Evolutionary conservation across 37 sponge, comb jelly and placozoan genomes (phyloP).

Genomic region (Aphrocallistes beatrix): DNA sequence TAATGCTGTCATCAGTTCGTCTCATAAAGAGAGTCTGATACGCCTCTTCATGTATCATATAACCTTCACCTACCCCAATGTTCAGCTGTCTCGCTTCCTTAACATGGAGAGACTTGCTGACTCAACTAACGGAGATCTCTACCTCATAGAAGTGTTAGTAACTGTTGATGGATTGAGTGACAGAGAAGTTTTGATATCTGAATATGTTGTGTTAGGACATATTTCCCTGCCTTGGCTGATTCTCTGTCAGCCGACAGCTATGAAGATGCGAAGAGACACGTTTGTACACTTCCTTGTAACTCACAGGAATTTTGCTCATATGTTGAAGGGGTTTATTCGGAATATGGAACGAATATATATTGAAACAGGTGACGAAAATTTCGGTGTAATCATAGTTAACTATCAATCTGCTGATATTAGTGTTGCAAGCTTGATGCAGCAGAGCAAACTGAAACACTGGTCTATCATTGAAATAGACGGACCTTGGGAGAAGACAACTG

Average conservation of each 20-base stretch:
- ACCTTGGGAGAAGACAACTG: slow-evolving; percentile 6
- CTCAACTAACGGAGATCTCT: not conserved
- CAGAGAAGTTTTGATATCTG: not conserved
- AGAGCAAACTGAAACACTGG: slow-evolving; percentile 11
- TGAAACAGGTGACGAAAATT: not conserved
- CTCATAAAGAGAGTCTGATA: not conserved
- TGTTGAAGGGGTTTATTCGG: not conserved
- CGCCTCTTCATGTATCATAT: not conserved
- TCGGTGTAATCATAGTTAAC: not conserved
- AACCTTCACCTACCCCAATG: not conserved
- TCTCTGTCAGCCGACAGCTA: not conserved
- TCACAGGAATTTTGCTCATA: not conserved
- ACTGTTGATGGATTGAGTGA: not conserved
- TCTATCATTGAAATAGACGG: not conserved
- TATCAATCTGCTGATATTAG: not conserved
- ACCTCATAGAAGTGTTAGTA: not conserved
- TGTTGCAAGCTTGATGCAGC: not conserved
- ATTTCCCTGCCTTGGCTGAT: not conserved
- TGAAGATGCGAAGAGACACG: not conserved
- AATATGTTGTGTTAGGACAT: not conserved
- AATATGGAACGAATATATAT: not conserved
- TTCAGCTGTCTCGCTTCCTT: not conserved
- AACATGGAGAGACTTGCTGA: not conserved
- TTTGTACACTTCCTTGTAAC: slow-evolving; percentile 11
- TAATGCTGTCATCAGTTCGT: not conserved